Conservation (phyloP, 2,113 vertebrate genomes). For the Microcebus jonahi region DNA sequence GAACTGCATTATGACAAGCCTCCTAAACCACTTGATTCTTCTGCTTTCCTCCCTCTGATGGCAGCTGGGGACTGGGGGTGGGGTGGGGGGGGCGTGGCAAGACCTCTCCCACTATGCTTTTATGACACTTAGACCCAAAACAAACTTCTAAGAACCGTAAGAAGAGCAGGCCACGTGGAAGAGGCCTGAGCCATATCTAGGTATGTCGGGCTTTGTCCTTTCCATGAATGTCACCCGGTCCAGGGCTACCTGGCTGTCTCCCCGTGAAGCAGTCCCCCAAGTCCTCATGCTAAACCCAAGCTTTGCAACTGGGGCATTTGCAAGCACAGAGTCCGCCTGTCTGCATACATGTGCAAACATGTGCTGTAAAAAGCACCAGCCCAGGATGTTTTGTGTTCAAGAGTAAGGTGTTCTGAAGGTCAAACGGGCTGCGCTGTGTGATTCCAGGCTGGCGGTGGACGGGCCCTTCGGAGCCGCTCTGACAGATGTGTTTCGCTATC, state of each 20-base stretch:
- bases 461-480: conserved; percentile 87
- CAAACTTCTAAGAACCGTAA: background rate
- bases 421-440: background rate
- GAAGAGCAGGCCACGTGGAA: fast-evolving
- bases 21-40: background rate
- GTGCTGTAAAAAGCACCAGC: background rate
- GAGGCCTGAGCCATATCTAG: background rate
- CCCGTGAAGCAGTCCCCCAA: fast-evolving
- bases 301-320: background rate
- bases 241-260: too few species aligned
- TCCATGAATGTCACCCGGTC: background rate
- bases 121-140: background rate
- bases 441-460: conserved; percentile 86
- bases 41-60: background rate
- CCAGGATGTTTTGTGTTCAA: too few species aligned
- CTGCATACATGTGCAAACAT: background rate
- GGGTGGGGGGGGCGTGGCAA: too few species aligned
- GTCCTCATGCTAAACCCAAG: background rate
- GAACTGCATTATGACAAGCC: background rate
- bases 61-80: background rate
- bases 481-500: conserved; percentile 85
- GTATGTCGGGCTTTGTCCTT: background rate
- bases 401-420: background rate
- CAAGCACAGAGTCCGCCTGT: background rate
- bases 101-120: background rate